These are phyloP conservation scores for Hypomecis punctinalis DNA, from an alignment of 2,888 invertebrate genomes.

Conservation along the genomic window DNA sequence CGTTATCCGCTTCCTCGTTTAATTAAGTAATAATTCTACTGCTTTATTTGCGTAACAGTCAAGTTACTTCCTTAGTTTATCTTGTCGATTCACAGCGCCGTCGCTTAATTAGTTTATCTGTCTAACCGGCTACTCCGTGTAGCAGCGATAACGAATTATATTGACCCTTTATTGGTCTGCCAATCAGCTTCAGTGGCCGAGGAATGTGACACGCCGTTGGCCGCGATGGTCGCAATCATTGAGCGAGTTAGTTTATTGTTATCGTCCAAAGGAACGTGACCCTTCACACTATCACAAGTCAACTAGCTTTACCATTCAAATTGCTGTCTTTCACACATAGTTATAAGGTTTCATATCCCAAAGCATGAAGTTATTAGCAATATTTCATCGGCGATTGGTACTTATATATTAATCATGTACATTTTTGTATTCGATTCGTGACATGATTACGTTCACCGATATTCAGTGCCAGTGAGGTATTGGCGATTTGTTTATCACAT, in stretches of 20 bases:
- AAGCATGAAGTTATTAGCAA: slow-evolving; percentile 29
- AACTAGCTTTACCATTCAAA: slow-evolving; percentile 26
- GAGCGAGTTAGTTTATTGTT: slow-evolving; percentile 52
- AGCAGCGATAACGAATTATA: slow-evolving; percentile 44
- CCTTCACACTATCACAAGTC: slow-evolving; percentile 25
- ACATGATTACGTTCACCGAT: slow-evolving; percentile 56
- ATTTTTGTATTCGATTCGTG: slow-evolving; percentile 61
- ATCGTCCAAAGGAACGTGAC: slow-evolving; percentile 49
- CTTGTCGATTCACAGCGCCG: slow-evolving; percentile 31
- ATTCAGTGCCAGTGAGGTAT: slow-evolving; percentile 34
- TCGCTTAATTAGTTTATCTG: slow-evolving; percentile 35
- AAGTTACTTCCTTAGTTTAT: slow-evolving; percentile 28
- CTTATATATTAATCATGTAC: slow-evolving; percentile 47
- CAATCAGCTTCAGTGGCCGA: slow-evolving; percentile 60
- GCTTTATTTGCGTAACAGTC: slow-evolving; percentile 11
- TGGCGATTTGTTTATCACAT: slow-evolving; percentile 21
- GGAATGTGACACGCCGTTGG: slow-evolving; percentile 61
- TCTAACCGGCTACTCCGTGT: slow-evolving; percentile 18
- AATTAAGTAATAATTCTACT: neutral
- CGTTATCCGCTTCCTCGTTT: neutral
- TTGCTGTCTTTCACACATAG: slow-evolving; percentile 26
- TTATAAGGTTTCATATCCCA: slow-evolving; percentile 40
- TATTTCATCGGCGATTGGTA: slow-evolving; percentile 38
- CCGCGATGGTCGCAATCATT: slow-evolving; percentile 52
- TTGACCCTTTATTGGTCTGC: slow-evolving; percentile 64